Base-by-base conservation (phyloP, 2,888 invertebrate genomes). In the Cosmopolites sordidus region DNA sequence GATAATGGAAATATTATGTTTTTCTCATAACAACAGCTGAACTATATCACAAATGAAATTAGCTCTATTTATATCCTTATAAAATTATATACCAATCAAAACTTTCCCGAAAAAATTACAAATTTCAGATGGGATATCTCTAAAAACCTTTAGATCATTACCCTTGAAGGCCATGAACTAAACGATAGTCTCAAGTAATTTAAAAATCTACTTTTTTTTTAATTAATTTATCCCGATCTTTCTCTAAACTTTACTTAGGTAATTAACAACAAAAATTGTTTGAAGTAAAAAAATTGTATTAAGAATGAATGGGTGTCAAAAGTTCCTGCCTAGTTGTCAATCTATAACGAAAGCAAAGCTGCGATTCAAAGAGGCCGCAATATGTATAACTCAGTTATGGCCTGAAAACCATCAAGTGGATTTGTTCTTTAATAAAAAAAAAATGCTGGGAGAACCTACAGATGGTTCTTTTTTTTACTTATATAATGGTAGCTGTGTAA, bases 381-480 rank as follows among this genome's bases (percentile, higher is more conserved):
- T 33, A 12, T 12, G 33, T 33, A 33, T 12, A 9, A 12, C n/a
- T 33, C 33, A n/a, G 3, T 33, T 33, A 11, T 33, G 12, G 8
- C n/a, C 4, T 12, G 4, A 33, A 2, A 6, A 12, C n/a, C 3
- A 33, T 33, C 12, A 33, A 33, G 4, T 33, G 11, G 12, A 11
- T 12, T 33, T 33, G 12, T 51, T 48, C 29, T 4, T 12, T 30
- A n/a, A 48, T 47, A 50, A 48, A 47, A n/a, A n/a, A n/a, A n/a
- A 46, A 46, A n/a, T 40, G 17, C 6, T 47, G 40, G 18, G 43
- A 53, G 43, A 48, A 68, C 65, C 69, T 71, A 72, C 73, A 73
- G 72, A 72, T 73, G 73, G 70, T 72, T 65, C 62, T 65, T 66
- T 62, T 67, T 67, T 66, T 60, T 59, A 70, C 71, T 73, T 73